Percentiles rank a stretch among this genome's conserved stretches.
phyloP scores from a whole-genome alignment of 2,888 invertebrate genomes.

The Lysandra coridon region DNA sequence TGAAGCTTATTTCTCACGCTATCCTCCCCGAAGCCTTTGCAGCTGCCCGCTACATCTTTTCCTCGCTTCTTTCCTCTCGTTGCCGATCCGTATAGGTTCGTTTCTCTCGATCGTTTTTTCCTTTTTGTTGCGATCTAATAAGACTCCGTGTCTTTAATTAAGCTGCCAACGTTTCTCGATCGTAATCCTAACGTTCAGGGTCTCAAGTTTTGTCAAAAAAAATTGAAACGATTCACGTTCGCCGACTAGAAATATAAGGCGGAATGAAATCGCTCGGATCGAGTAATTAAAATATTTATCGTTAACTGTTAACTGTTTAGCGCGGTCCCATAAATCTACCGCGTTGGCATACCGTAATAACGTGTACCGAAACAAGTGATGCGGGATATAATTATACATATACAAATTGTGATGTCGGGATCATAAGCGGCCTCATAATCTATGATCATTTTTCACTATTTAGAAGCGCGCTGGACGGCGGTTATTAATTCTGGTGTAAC shows the following conservation, averaged over 20 bases:
- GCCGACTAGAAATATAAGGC: conserved; percentile 14
- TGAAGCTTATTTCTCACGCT: conserved; percentile 72
- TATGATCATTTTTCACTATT: conserved; percentile 64
- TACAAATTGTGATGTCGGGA: conserved; percentile 54
- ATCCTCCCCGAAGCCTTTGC: conserved; percentile 52
- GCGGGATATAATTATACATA: conserved; percentile 59
- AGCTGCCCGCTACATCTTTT: conserved; percentile 43
- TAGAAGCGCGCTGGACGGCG: conserved; percentile 57
- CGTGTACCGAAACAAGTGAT: conserved; percentile 56
- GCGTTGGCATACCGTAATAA: conserved; percentile 48
- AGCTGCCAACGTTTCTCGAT: conserved; percentile 35
- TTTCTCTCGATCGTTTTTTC: conserved; percentile 33
- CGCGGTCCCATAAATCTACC: conserved; percentile 56
- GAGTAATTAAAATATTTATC: conserved; percentile 45
- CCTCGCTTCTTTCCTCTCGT: conserved; percentile 34
- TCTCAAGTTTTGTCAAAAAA: conserved; percentile 14
- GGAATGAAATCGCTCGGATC: conserved; percentile 20
- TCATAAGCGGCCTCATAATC: conserved; percentile 55
- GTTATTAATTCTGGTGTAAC: conserved; percentile 64
- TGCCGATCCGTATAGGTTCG: background rate
- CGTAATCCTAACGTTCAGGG: conserved; percentile 29
- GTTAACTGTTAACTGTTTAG: conserved; percentile 57
- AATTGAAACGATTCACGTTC: background rate
- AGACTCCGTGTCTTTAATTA: conserved; percentile 38
- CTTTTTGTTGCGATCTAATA: conserved; percentile 39